Percentiles rank a stretch among this genome's conserved stretches.
These are phyloP conservation scores for Paedocypris sp. DNA, from an alignment of 2,113 vertebrate genomes.

Conservation along the genomic window DNA sequence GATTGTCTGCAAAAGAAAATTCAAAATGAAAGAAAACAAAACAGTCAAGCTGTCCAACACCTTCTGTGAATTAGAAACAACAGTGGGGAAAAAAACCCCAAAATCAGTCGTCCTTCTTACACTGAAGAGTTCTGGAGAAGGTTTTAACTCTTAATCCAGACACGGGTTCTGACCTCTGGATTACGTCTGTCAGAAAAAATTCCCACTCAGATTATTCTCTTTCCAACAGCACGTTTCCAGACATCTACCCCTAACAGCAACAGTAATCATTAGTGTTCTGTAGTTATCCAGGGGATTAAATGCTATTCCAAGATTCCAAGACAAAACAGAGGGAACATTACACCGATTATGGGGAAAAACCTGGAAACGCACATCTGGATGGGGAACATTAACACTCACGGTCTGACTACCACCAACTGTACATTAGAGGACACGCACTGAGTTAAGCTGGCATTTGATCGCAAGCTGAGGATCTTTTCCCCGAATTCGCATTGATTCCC, in stretches of 20 bases:
- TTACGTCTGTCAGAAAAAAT: background rate
- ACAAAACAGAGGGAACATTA: background rate
- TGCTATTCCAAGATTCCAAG: background rate
- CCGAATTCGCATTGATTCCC: background rate
- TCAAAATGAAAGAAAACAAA: background rate
- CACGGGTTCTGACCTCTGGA: background rate
- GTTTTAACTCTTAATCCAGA: background rate
- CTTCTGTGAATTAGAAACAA: too few relatives aligned
- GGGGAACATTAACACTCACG: background rate
- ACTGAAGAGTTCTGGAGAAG: background rate
- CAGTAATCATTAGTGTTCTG: background rate
- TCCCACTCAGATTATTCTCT: background rate
- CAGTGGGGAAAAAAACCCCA: too few relatives aligned
- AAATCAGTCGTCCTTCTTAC: too few relatives aligned
- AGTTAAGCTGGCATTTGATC: background rate
- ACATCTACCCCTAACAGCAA: background rate
- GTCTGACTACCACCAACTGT: conserved; percentile 15
- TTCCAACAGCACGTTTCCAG: background rate
- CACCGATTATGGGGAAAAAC: background rate
- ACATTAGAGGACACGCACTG: background rate
- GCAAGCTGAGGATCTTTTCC: background rate
- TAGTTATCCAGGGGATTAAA: background rate
- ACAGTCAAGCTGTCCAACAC: too few relatives aligned
- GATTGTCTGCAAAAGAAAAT: conserved; percentile 51
- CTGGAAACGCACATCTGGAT: background rate